Evolutionary conservation across 2,888 invertebrate species (phyloP), one percentile per base, ranked within the genome.

Genomic region (Melipona beecheii): DNA sequence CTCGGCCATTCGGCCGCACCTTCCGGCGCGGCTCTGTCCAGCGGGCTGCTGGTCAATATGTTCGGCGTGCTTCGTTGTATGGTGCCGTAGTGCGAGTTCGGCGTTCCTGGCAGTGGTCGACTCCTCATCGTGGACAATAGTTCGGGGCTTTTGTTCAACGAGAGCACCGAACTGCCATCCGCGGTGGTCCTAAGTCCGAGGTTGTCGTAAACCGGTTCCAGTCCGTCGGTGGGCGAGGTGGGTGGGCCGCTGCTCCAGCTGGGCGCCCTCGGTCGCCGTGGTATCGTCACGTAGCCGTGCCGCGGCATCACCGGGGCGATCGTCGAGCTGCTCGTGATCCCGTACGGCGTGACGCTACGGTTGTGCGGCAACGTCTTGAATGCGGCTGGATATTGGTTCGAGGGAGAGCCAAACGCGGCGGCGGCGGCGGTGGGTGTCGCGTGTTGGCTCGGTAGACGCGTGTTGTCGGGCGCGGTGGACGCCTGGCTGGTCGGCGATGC

Each of bases 221-320:
- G 95, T 50, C 84, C 80, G 17, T 91, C 91, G 6, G 90, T 92
- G 84, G 92, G 95, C 50, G 95, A 95, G 78, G 95, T 96, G 92
- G 93, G 96, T 91, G 94, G 96, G 94, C 95, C 97, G 94, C 94
- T 97, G 83, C 96, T 97, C 97, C 98, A 98, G 92, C 97, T 97
- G 2, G 97, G 97, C 0, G 97, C 97, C 85, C 98, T 95, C 0
- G 98, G 98, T 91, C 98, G 95, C 88, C 98, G 95, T 0, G 98
- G 98, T 83, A 98, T 98, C 24, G 98, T 98, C 65, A 98, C 98
- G 93, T 98, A 98, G 19, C 98, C 98, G 93, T 97, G 97, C 86
- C 97, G 96, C 6, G 97, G 97, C 62, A 97, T 95, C 11, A 97
- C 96, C 50, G 97, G 96, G 13, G 96, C 96, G 65, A 95, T 95